Percentiles rank a stretch among this genome's conserved stretches.
Evolutionary conservation across 2,888 invertebrate species (phyloP).

Genomic region (Chloromyia formosa): DNA sequence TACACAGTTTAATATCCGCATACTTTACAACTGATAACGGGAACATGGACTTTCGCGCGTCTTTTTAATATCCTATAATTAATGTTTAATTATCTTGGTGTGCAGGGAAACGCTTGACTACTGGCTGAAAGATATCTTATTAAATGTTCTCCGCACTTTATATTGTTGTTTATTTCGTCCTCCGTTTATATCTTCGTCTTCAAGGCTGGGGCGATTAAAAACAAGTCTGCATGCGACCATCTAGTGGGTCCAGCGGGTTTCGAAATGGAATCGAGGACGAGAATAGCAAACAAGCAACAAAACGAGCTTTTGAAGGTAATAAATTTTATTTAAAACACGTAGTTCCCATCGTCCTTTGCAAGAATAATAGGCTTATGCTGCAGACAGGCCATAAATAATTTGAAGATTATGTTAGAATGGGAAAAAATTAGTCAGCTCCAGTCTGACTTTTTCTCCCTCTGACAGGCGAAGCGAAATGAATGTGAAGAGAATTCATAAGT

Average conservation of each 20-base stretch:
- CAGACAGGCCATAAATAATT: conserved; percentile 51
- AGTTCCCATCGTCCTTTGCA: conserved; percentile 43
- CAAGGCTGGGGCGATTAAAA: background rate
- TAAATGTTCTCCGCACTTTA: conserved; percentile 10
- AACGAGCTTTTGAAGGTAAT: conserved; percentile 49
- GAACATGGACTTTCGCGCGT: conserved; percentile 16
- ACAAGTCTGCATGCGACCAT: background rate
- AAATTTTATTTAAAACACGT: conserved; percentile 50
- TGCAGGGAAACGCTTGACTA: conserved; percentile 47
- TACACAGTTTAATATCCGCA: too few relatives aligned
- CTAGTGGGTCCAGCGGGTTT: background rate
- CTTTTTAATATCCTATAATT: conserved; percentile 50
- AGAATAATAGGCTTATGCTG: conserved; percentile 51
- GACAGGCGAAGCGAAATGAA: background rate
- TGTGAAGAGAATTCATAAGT: background rate
- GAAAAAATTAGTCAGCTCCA: conserved; percentile 48
- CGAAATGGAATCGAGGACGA: conserved; percentile 19
- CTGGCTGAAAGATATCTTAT: conserved; percentile 27
- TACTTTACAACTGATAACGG: background rate
- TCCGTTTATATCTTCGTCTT: background rate
- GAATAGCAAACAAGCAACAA: conserved; percentile 23
- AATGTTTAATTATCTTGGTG: conserved; percentile 50
- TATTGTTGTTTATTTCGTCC: background rate
- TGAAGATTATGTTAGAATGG: conserved; percentile 45
- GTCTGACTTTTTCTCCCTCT: too few relatives aligned